phyloP scores from a whole-genome alignment of 2,797 vertebrate genomes.

The Gallinago nigripennis region DNA sequence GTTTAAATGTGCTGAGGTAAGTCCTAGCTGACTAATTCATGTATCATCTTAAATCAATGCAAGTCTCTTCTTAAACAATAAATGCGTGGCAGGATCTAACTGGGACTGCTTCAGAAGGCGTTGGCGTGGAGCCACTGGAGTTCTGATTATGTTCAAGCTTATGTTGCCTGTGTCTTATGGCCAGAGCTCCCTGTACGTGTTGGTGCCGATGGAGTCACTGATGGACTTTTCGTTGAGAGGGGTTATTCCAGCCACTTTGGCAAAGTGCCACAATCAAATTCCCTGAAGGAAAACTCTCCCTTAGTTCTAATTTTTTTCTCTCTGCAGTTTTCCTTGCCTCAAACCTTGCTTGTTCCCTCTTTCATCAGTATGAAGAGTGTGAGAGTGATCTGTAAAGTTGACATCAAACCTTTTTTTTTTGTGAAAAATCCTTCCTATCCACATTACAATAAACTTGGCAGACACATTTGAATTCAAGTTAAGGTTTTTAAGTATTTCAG shows the following conservation, averaged over 20 bases:
- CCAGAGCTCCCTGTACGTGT: neutral
- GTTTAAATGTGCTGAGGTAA: neutral
- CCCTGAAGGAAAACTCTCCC: neutral
- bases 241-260: neutral
- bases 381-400: neutral
- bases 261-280: neutral
- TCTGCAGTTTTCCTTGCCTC: neutral
- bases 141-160: neutral
- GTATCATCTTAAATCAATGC: neutral
- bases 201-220: neutral
- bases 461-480: neutral
- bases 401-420: neutral
- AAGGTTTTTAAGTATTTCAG: conserved; percentile 5
- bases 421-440: neutral
- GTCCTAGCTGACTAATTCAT: neutral
- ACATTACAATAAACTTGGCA: neutral
- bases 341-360: neutral
- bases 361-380: neutral
- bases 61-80: neutral
- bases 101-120: neutral
- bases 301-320: neutral
- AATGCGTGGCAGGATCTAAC: neutral
- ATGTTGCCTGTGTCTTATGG: neutral
- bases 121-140: neutral
- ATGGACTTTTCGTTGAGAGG: neutral